Evolutionary conservation across 1,140 invertebrate species (phyloP).

Genomic region (Caligus rogercresseyi): DNA sequence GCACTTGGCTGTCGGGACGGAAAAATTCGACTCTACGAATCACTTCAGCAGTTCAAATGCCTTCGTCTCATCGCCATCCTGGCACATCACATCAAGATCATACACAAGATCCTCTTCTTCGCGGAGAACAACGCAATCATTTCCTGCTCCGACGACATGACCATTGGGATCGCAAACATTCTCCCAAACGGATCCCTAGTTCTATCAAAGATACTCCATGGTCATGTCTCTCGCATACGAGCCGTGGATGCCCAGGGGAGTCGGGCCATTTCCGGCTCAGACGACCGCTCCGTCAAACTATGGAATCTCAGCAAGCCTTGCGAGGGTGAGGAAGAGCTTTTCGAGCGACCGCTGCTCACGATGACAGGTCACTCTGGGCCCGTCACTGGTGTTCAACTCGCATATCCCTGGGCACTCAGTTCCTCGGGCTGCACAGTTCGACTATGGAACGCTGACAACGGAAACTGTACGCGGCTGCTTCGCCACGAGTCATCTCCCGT

Average conservation of each 20-base stretch:
- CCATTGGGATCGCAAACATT: slow-evolving; percentile 5
- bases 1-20: slow-evolving; percentile 3
- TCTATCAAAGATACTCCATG: slow-evolving; percentile 6
- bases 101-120: slow-evolving; percentile 1
- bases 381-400: slow-evolving; percentile 6
- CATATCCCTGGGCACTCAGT: slow-evolving; percentile 1
- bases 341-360: not conserved
- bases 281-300: slow-evolving; percentile 14
- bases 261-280: slow-evolving; percentile 1
- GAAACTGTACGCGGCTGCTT: not conserved
- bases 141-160: slow-evolving; percentile 16
- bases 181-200: slow-evolving; percentile 6
- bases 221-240: slow-evolving; percentile 7
- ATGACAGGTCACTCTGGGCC: slow-evolving; percentile 16
- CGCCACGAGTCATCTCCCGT: slow-evolving; percentile 1
- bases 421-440: slow-evolving; percentile 4
- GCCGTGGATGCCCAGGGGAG: slow-evolving; percentile 1
- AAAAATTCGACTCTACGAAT: slow-evolving; percentile 10
- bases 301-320: not conserved
- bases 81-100: not conserved
- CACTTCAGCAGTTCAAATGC: not conserved
- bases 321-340: not conserved
- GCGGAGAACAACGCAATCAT: not conserved
- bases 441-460: not conserved
- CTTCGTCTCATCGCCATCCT: slow-evolving; percentile 5